These are phyloP conservation scores for Tenthredo notha DNA, from an alignment of 2,888 invertebrate genomes.

Conservation along the genomic window DNA sequence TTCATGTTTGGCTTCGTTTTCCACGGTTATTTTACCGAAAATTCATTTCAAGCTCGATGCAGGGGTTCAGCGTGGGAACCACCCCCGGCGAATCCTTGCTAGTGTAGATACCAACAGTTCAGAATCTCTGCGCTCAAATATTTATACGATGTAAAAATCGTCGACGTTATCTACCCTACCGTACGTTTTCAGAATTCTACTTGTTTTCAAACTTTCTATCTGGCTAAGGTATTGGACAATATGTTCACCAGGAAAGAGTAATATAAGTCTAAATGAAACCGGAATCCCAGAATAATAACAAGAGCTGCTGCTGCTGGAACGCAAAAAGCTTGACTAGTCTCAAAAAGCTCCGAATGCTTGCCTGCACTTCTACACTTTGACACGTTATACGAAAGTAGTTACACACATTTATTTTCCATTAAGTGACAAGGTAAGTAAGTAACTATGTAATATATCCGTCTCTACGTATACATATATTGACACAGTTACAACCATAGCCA, in stretches of 20 bases:
- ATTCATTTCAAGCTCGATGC: background rate
- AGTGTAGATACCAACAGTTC: background rate
- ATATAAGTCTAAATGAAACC: background rate
- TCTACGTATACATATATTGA: background rate
- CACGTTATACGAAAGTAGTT: background rate
- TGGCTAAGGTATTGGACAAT: background rate
- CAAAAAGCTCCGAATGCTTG: background rate
- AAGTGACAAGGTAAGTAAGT: background rate
- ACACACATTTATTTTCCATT: background rate
- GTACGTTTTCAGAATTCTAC: background rate
- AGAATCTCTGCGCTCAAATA: background rate
- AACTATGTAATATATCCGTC: background rate
- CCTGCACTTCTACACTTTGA: background rate
- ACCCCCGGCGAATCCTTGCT: background rate
- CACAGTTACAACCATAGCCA: background rate
- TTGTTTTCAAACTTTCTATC: background rate
- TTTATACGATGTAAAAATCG: slow-evolving; percentile 9
- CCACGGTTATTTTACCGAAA: background rate
- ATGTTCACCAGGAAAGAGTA: background rate
- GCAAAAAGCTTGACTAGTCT: background rate
- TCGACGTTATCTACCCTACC: background rate
- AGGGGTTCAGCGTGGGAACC: background rate
- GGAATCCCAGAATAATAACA: background rate
- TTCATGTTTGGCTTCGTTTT: slow-evolving; percentile 44
- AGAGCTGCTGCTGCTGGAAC: background rate